Evolutionary conservation across 1,140 invertebrate genomes (phyloP), one percentile per base, ranked within the genome.

Genomic region (Rhizoglyphus robini): DNA sequence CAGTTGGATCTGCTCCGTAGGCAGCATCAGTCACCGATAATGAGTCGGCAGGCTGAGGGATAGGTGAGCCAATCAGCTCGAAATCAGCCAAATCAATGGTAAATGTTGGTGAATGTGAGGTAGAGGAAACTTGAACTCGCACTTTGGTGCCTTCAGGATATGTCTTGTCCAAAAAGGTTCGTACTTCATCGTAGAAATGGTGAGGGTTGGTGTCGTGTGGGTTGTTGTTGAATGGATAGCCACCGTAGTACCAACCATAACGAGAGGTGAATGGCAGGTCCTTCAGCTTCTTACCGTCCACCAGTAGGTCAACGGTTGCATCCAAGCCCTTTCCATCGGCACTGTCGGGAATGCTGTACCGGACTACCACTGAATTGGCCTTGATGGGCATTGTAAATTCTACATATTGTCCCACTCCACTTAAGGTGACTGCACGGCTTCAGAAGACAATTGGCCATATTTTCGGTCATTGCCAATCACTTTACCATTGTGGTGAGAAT

Each of bases 191-290:
- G 23, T 23, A 57, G 23, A 57, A 57, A 23, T 57, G 51, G n/a
- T n/a, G n/a, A 20, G 51, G 51, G 13, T 23, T 20, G 51, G 29
- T 11, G 23, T 57, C 51, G 23, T 23, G 11, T 57, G 51, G 51
- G 23, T 57, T 57, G 23, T 57, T 57, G 51, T 57, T 57, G 23
- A 57, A 57, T 23, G 51, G 51, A 30, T 57, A 57, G 23, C 51
- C 23, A 30, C 51, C 51, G 23, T 57, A 57, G 23, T 23, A 57
- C 51, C 51, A 57, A 23, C 51, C 23, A 23, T 57, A 57, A 11
- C 51, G 11, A 11, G 51, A 57, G 11, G 51, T 57, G 11, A 57
- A 20, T 20, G 51, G 23, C 23, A 23, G 11, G 11, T 57, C 13
- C n/a, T n/a, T n/a, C 51, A 23, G 23, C 23, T 57, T 57, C 11